Evolutionary conservation across 2,797 vertebrate species (phyloP).

Genomic region (Phalanger gymnotis): DNA sequence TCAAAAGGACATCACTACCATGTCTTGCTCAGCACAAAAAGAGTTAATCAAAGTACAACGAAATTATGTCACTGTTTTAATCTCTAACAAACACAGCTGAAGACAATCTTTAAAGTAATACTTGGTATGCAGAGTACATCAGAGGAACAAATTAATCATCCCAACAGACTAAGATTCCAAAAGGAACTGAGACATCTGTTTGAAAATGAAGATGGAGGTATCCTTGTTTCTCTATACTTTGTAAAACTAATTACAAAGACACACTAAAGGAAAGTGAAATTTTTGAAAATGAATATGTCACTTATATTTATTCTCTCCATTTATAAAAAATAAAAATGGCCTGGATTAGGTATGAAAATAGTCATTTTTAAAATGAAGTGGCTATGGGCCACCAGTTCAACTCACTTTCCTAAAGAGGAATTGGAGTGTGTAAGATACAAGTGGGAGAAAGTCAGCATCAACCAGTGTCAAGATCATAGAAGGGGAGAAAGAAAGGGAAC

Average conservation of each 20-base stretch:
- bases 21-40: conserved; percentile 14
- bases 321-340: conserved; percentile 13
- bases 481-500: background rate
- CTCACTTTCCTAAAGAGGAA: conserved; percentile 9
- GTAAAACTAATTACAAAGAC: conserved; percentile 20
- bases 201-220: conserved; percentile 17
- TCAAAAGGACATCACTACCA: background rate
- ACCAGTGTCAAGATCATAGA: background rate
- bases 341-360: conserved; percentile 9
- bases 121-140: conserved; percentile 11
- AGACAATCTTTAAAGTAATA: conserved; percentile 24
- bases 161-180: conserved; percentile 13
- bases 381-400: conserved; percentile 14
- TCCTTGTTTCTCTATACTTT: background rate
- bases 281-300: conserved; percentile 31
- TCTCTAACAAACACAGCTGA: conserved; percentile 45
- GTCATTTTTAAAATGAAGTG: conserved; percentile 36
- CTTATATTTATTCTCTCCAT: conserved; percentile 11
- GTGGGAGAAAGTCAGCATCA: conserved; percentile 10
- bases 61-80: conserved; percentile 27
- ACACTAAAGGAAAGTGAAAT: background rate
- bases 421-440: background rate
- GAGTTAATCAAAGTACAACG: conserved; percentile 29
- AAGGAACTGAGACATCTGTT: background rate
- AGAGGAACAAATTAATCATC: conserved; percentile 46